Conservation (phyloP, 2,888 invertebrate genomes). For the Petrolisthes cinctipes region DNA sequence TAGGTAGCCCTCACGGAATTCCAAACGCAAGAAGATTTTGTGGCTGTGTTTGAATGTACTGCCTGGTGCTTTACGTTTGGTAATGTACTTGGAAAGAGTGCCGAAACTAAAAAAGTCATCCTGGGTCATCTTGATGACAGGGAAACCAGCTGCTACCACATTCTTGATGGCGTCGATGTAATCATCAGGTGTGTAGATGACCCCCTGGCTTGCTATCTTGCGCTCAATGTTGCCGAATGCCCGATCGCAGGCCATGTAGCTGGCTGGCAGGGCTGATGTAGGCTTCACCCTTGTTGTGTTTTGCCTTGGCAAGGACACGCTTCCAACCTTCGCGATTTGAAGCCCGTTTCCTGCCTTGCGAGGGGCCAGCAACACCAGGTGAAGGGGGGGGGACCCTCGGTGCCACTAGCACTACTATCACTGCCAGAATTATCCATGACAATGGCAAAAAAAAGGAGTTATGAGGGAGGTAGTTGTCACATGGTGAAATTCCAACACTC, state of each 20-base stretch:
- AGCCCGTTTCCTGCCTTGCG: constrained; percentile 20
- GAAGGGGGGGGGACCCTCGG: constrained; percentile 17
- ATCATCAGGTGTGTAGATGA: constrained; percentile 25
- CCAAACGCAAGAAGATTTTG: constrained; percentile 25
- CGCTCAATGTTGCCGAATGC: constrained; percentile 35
- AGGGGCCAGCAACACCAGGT: too few relatives aligned
- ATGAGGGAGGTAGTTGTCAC: not conserved
- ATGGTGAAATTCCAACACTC: not conserved
- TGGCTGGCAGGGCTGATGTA: constrained; percentile 28
- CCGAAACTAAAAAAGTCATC: too few relatives aligned
- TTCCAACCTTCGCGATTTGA: constrained; percentile 22
- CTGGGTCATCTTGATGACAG: too few relatives aligned
- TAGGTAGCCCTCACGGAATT: constrained; percentile 5
- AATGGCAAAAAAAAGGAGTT: not conserved
- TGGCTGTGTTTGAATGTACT: constrained; percentile 20
- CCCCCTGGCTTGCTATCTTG: not conserved
- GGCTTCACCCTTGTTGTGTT: constrained; percentile 19
- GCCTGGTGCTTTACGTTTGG: constrained; percentile 17
- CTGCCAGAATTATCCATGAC: constrained; percentile 11
- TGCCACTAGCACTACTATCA: constrained; percentile 23
- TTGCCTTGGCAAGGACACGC: constrained; percentile 16
- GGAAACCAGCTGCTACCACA: too few relatives aligned
- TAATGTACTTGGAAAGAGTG: constrained; percentile 9
- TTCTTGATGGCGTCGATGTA: not conserved
- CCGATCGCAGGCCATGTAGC: constrained; percentile 28